phyloP scores from a whole-genome alignment of 2,113 vertebrate genomes.

The Talpa occidentalis region DNA sequence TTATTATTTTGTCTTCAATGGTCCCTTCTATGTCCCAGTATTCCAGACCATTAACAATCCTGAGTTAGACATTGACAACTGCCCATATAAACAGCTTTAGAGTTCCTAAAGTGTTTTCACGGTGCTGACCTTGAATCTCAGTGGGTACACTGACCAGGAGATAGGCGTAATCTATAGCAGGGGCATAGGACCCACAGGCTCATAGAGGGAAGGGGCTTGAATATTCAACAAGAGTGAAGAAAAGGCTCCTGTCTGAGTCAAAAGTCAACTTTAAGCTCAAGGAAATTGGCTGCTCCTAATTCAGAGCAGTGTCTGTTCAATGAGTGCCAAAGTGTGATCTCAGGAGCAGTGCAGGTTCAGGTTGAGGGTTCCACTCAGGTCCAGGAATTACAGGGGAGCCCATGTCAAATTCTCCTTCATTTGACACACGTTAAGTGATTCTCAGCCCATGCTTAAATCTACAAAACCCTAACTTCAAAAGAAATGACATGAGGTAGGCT shows the following conservation, averaged over 20 bases:
- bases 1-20: background rate
- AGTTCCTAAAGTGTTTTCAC: conserved; percentile 27
- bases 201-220: background rate
- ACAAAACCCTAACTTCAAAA: background rate
- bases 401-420: background rate
- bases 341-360: background rate
- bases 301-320: background rate
- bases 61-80: background rate
- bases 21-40: background rate
- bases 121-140: background rate
- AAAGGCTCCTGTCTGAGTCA: background rate
- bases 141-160: background rate
- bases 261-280: background rate
- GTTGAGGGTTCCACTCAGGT: background rate
- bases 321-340: background rate
- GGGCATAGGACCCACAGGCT: background rate
- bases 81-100: background rate
- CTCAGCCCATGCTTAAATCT: background rate
- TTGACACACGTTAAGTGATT: background rate
- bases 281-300: background rate
- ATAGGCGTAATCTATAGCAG: background rate
- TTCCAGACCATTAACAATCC: background rate
- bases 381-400: background rate
- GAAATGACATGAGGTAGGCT: background rate
- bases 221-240: background rate